phyloP scores from a whole-genome alignment of 2,888 invertebrate genomes.

The Schrankia costaestrigalis region DNA sequence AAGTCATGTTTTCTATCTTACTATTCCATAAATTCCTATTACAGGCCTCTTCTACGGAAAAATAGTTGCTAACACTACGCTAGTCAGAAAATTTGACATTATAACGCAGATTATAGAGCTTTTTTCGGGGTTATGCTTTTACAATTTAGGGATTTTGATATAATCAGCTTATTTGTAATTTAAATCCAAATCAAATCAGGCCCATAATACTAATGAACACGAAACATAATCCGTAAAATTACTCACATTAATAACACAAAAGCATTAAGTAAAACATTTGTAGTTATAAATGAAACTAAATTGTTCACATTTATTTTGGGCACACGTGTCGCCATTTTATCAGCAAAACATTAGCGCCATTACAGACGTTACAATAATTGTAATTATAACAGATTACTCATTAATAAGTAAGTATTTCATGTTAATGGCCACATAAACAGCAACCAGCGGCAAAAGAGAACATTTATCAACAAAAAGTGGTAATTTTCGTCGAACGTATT shows the following conservation, averaged over 20 bases:
- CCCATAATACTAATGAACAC: background rate
- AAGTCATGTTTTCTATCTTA: no score
- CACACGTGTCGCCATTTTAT: conserved; percentile 32
- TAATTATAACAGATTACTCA: conserved; percentile 72
- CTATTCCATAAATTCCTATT: no score
- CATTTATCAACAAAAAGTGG: conserved; percentile 77
- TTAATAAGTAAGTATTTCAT: conserved; percentile 75
- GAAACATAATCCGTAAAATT: no score
- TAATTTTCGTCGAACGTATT: conserved; percentile 68
- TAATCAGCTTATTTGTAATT: no score
- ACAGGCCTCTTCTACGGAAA: no score
- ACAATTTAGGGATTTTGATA: no score
- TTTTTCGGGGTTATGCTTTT: no score
- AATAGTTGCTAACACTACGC: no score
- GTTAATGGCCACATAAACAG: conserved; percentile 76
- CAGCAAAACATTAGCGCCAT: conserved; percentile 28
- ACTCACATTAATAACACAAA: conserved; percentile 4
- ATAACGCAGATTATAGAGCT: no score
- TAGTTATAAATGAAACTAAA: conserved; percentile 33
- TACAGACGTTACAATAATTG: conserved; percentile 55
- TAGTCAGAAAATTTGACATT: no score
- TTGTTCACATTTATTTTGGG: conserved; percentile 26
- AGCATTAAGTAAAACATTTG: conserved; percentile 26
- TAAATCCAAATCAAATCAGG: no score
- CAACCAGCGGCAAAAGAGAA: conserved; percentile 53